A percentile compares a stretch with the other conserved stretches of the same genome.
These are phyloP conservation scores for Ascidia mentula DNA, from an alignment of 23 tunicate genomes.

Conservation along the genomic window DNA sequence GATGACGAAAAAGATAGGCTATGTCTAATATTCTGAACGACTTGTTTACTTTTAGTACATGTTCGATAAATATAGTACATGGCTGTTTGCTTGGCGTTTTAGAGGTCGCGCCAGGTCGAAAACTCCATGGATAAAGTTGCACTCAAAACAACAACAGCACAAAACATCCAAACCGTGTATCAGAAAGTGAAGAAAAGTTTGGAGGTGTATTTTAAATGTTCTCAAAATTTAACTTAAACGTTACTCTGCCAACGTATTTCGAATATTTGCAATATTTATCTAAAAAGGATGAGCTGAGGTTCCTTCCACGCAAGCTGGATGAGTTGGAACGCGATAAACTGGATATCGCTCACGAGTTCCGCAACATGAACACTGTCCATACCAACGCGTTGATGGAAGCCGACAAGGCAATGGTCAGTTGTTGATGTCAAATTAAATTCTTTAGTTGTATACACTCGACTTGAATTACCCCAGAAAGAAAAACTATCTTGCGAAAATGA, in stretches of 20 bases:
- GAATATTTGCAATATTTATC: neutral
- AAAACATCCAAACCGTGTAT: conserved; percentile 32
- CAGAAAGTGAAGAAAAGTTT: conserved; percentile 20
- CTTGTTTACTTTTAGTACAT: no score
- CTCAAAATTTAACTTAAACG: no score
- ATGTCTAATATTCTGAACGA: no score
- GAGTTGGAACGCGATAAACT: conserved; percentile 20
- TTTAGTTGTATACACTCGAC: neutral
- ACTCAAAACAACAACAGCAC: conserved; percentile 37
- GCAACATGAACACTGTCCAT: conserved; percentile 14
- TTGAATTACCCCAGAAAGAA: conserved; percentile 18
- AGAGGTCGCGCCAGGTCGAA: conserved; percentile 51
- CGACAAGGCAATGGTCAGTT: conserved; percentile 30
- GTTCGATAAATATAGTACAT: no score
- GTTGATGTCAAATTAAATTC: neutral
- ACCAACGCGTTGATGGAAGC: conserved; percentile 20
- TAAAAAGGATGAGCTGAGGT: conserved; percentile 26
- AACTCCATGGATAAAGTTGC: conserved; percentile 56
- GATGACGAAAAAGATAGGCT: no score
- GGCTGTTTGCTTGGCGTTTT: no score
- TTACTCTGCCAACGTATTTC: no score
- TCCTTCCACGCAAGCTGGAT: conserved; percentile 24
- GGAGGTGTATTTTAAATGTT: no score
- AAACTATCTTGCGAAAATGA: conserved; percentile 13
- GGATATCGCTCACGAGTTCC: conserved; percentile 14